phyloP scores from a whole-genome alignment of 2,797 vertebrate species.

The Halcyon leucocephala region DNA sequence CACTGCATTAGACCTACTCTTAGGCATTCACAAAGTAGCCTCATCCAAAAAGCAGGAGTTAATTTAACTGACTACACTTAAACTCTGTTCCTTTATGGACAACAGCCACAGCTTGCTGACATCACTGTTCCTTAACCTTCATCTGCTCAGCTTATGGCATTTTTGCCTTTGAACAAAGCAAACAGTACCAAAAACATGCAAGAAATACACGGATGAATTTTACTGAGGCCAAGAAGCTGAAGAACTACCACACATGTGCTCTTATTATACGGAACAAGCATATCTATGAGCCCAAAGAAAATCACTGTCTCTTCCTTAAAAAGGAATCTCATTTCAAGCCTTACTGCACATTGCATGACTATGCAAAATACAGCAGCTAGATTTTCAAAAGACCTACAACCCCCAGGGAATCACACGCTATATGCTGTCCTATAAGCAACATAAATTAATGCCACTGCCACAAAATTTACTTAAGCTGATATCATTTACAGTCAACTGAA shows the following conservation, averaged over 20 bases:
- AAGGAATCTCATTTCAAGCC: neutral
- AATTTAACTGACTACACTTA: neutral
- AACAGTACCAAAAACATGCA: rapidly evolving
- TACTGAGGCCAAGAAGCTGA: neutral
- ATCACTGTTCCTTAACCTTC: neutral
- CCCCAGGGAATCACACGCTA: rapidly evolving
- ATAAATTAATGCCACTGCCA: rapidly evolving
- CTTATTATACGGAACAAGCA: rapidly evolving
- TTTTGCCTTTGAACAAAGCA: neutral
- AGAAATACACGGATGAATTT: rapidly evolving
- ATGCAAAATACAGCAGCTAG: neutral
- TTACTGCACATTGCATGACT: neutral
- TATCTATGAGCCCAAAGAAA: neutral
- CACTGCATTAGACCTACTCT: neutral
- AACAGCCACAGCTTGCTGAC: neutral
- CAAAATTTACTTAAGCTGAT: rapidly evolving
- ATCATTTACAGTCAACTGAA: neutral
- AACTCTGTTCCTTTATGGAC: neutral
- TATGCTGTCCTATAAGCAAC: neutral
- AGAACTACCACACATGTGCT: rapidly evolving
- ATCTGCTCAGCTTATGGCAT: neutral
- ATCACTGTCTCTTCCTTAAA: neutral
- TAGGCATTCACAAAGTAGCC: neutral
- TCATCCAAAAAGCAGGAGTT: neutral
- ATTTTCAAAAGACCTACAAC: neutral